These are phyloP conservation scores for Poecile montanus DNA, from an alignment of 2,797 vertebrate species.

Conservation along the genomic window DNA sequence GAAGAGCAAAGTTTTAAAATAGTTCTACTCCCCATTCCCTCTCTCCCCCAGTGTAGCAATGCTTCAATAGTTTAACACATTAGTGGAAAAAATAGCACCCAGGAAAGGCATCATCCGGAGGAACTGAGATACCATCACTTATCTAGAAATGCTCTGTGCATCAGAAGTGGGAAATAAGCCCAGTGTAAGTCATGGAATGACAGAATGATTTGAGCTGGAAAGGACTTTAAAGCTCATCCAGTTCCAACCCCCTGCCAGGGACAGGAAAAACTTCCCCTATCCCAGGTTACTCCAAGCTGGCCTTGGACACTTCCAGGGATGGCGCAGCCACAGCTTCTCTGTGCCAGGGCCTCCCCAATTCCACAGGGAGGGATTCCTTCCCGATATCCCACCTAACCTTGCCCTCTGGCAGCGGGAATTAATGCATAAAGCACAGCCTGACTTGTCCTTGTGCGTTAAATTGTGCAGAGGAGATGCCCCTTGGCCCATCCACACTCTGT, in stretches of 20 bases:
- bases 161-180: not conserved
- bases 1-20: not conserved
- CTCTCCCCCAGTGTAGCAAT: not conserved
- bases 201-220: not conserved
- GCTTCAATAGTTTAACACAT: not conserved
- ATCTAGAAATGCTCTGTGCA: not conserved
- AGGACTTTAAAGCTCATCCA: not conserved
- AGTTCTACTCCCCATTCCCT: not conserved
- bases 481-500: not conserved
- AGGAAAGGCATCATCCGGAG: not conserved
- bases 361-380: not conserved
- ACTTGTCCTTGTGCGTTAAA: not conserved
- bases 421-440: not conserved
- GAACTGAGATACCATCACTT: not conserved
- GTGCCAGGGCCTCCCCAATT: not conserved
- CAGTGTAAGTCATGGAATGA: not conserved
- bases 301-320: not conserved
- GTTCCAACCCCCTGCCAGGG: not conserved
- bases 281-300: not conserved
- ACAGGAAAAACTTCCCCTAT: not conserved
- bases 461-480: rapidly evolving
- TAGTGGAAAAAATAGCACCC: not conserved
- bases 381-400: not conserved
- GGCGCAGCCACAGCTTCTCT: not conserved
- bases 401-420: not conserved